A percentile compares a stretch with the other conserved stretches of the same genome.
phyloP scores from a whole-genome alignment of 2,888 invertebrate species.

The Schrankia costaestrigalis region DNA sequence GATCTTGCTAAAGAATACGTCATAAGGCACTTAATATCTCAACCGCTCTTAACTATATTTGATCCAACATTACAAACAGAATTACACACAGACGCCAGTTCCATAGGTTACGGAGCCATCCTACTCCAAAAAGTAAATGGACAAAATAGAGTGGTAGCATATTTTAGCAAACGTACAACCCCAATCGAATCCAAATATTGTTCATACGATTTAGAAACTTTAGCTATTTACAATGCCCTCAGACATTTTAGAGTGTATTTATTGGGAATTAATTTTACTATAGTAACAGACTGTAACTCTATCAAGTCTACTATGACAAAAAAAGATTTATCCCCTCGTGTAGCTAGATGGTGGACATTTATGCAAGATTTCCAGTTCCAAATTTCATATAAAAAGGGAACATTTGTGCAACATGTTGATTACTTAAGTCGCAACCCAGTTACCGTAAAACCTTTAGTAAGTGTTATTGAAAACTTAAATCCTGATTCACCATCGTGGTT shows the following conservation, averaged over 20 bases:
- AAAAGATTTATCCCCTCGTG: slow-evolving; percentile 23
- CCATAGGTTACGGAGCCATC: slow-evolving; percentile 37
- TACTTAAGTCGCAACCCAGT: slow-evolving; percentile 27
- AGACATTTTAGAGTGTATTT: slow-evolving; percentile 42
- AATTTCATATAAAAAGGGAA: slow-evolving; percentile 24
- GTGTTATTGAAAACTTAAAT: neutral
- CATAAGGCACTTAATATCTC: slow-evolving; percentile 17
- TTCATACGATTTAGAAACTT: slow-evolving; percentile 46
- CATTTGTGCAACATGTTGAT: slow-evolving; percentile 26
- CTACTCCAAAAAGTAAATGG: slow-evolving; percentile 32
- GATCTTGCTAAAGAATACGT: slow-evolving; percentile 7
- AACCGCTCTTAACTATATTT: slow-evolving; percentile 28
- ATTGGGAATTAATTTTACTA: slow-evolving; percentile 22
- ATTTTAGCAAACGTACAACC: slow-evolving; percentile 17
- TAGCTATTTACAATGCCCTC: slow-evolving; percentile 23
- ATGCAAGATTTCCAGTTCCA: slow-evolving; percentile 28
- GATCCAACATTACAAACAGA: slow-evolving; percentile 21
- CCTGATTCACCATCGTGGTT: slow-evolving; percentile 3
- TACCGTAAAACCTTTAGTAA: too few species aligned
- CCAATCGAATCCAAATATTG: slow-evolving; percentile 27
- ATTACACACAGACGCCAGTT: slow-evolving; percentile 29
- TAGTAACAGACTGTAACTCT: slow-evolving; percentile 16
- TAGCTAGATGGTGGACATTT: slow-evolving; percentile 30
- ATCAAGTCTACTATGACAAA: slow-evolving; percentile 23
- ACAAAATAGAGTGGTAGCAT: slow-evolving; percentile 28